phyloP scores from a whole-genome alignment of 2,888 invertebrate species.

The Arctia plantaginis region DNA sequence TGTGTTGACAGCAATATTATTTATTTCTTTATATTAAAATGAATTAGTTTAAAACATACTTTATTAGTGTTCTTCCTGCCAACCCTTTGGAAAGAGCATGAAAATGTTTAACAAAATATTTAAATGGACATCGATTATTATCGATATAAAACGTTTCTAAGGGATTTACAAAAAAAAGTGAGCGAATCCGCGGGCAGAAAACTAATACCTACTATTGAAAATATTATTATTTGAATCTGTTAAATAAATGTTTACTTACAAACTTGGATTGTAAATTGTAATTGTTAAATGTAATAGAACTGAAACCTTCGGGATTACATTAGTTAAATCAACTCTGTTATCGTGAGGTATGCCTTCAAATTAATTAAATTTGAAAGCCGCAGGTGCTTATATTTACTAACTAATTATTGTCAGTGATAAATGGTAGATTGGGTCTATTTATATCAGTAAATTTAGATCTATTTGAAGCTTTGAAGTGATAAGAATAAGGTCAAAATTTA shows the following conservation, averaged over 20 bases:
- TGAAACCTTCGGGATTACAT: background rate
- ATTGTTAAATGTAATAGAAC: conserved; percentile 7
- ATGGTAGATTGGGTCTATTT: background rate
- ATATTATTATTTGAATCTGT: background rate
- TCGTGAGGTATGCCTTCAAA: conserved; percentile 1
- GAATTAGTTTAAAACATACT: too few relatives aligned
- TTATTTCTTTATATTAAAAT: too few relatives aligned
- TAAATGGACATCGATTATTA: too few relatives aligned
- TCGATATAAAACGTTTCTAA: too few relatives aligned
- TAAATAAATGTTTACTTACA: background rate
- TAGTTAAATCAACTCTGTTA: conserved; percentile 8
- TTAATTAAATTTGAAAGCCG: conserved; percentile 8
- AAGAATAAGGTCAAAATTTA: too few relatives aligned
- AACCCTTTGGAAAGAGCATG: too few relatives aligned
- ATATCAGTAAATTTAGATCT: background rate
- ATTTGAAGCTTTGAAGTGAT: background rate
- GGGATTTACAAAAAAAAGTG: too few relatives aligned
- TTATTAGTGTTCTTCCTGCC: too few relatives aligned
- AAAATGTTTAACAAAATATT: too few relatives aligned
- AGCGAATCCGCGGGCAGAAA: background rate
- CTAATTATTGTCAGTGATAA: conserved; percentile 1
- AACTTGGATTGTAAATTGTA: background rate
- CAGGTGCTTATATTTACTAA: conserved; percentile 4
- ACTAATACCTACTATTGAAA: background rate
- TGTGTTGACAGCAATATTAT: too few relatives aligned